Evolutionary conservation across 2,113 vertebrate genomes (phyloP), one percentile per base, ranked within the genome.

Genomic region (Planiliza haematocheilus): DNA sequence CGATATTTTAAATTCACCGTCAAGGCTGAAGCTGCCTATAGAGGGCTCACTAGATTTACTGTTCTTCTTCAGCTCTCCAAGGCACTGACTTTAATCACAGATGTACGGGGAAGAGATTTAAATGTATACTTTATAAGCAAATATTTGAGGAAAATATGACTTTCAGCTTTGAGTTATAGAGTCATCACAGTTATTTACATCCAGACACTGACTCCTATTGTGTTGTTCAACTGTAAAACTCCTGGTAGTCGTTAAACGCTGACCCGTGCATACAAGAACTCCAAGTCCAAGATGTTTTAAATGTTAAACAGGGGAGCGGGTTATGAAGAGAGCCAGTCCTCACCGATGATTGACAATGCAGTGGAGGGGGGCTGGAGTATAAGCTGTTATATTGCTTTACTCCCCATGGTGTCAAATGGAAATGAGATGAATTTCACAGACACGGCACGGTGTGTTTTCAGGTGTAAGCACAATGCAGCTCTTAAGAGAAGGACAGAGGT

Each of bases 341-440:
- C 56, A 62, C 10, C 39, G 10, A 70, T 85, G 86, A 87, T 74
- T 88, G 87, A 84, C 87, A 90, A 59, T 55, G 70, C 61, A 76
- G 51, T 70, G 70, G 77, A 76, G 66, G n/a, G 63, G 20, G 45
- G 71, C 34, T 57, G 20, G 72, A 65, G 70, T 41, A 64, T 74
- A 81, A 81, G 67, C 83, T 78, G 58, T 68, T 81, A 74, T 89
- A 87, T 76, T 84, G 61, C 74, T 77, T 79, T 84, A 41, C 84
- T 86, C 84, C 83, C 87, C 42, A 9, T 0, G 42, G 83, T 70
- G 78, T 83, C 70, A 56, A 65, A 79, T 83, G 62, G 57, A 84
- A 78, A 79, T 49, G 38, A 79, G 78, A 86, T 88, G 83, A 37
- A 78, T 88, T 82, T 77, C 2, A 55, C 86, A 86, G 86, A 73